Evolutionary conservation across 1,140 invertebrate species (phyloP), one percentile per base, ranked within the genome.

Genomic region (Drosophila lowei): DNA sequence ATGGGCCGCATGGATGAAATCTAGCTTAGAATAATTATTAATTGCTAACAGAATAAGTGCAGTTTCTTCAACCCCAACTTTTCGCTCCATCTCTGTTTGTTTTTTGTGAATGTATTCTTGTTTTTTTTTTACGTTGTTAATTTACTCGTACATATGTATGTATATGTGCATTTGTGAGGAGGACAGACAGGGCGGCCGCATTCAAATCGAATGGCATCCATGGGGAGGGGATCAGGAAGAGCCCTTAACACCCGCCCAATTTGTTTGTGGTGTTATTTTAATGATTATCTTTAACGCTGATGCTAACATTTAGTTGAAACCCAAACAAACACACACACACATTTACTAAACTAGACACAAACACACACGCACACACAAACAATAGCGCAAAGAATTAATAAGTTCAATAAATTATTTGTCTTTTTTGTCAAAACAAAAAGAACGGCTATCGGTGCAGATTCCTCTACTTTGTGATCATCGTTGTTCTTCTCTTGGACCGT

Each of bases 351-450:
- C 13, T 18, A 25, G 44, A 64, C 15, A 15, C 42, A 73, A 23
- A 54, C 16, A 73, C 28, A 54, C 16, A 48, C 42, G 59, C 5
- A 65, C n/a, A 77, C 25, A 47, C n/a, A 23, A 52, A 70, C 18
- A 57, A 66, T 46, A 64, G 53, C 41, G 56, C 77, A 57, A 65
- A 73, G 28, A 49, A 50, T 30, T 68, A 66, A 66, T 66, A 79
- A 84, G 76, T 78, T 83, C 70, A 83, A 84, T 84, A 84, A 86
- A 85, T 80, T 85, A 85, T 86, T 86, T 75, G 57, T 86, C 80
- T 85, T 77, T 56, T 77, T 25, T 25, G 21, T n/a, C n/a, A 3
- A 66, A 5, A 47, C 21, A 18, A 18, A 18, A 18, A 18, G 18
- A 47, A 3, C 30, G 16, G 7, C 28, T 41, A 25, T 25, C 23